These are phyloP conservation scores for Sula dactylatra DNA, from an alignment of 2,113 vertebrate species.

Conservation along the genomic window DNA sequence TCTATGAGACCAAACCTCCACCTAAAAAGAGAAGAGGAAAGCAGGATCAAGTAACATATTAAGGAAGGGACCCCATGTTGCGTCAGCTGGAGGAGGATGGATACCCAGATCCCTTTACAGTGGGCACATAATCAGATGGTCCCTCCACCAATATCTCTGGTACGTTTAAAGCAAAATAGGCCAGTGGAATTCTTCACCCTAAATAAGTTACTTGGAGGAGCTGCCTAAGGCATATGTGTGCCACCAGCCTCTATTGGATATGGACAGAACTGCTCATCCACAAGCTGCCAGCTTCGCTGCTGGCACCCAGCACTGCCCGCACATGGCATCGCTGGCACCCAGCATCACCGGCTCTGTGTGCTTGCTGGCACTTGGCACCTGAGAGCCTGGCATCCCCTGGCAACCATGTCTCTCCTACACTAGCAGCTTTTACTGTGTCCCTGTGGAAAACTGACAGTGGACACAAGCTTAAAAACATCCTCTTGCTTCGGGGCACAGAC, in stretches of 20 bases:
- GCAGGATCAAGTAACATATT: background rate
- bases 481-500: background rate
- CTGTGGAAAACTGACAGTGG: background rate
- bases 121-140: background rate
- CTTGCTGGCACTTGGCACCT: background rate
- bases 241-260: background rate
- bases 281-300: rapidly evolving
- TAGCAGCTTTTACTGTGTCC: background rate
- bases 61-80: background rate
- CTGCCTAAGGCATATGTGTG: background rate
- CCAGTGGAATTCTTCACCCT: background rate
- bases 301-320: background rate
- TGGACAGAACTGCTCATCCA: background rate
- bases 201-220: background rate
- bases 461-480: background rate
- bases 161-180: background rate
- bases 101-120: background rate
- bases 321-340: background rate
- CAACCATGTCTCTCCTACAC: background rate
- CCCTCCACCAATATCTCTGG: background rate
- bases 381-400: background rate
- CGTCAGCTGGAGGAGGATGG: background rate
- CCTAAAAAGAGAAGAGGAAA: background rate
- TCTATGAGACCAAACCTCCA: background rate
- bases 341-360: background rate